Conservation (phyloP, 2,888 invertebrate genomes). For the Lithophane semibrunnea region DNA sequence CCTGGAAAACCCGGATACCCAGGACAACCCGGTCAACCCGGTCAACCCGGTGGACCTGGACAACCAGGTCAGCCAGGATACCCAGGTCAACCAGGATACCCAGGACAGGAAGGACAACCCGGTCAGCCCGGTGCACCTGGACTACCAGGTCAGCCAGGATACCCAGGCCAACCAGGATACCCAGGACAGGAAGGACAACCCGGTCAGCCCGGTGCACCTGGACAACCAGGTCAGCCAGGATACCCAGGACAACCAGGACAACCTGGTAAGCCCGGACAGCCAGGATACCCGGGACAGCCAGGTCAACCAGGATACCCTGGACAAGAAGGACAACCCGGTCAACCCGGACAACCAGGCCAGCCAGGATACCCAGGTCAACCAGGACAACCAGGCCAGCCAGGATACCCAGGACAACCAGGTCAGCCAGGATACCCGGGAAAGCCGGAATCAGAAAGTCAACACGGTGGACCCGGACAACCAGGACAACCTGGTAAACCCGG, state of each 20-base stretch:
- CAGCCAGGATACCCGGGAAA: slow-evolving; percentile 23
- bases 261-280: slow-evolving; percentile 81
- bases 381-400: slow-evolving; percentile 56
- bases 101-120: slow-evolving; percentile 16
- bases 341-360: slow-evolving; percentile 64
- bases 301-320: slow-evolving; percentile 68
- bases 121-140: too few relatives aligned
- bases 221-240: slow-evolving; percentile 10
- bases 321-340: slow-evolving; percentile 20
- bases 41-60: slow-evolving; percentile 30
- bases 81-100: slow-evolving; percentile 27
- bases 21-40: not conserved
- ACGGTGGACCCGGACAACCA: slow-evolving; percentile 12
- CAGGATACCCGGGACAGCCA: slow-evolving; percentile 72
- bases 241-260: slow-evolving; percentile 33
- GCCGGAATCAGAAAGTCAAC: slow-evolving; percentile 1
- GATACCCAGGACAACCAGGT: slow-evolving; percentile 23
- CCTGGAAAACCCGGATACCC: slow-evolving; percentile 23
- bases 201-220: too few relatives aligned
- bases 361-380: slow-evolving; percentile 59
- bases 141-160: slow-evolving; percentile 7
- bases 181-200: slow-evolving; percentile 37
- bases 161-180: slow-evolving; percentile 45
- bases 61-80: slow-evolving; percentile 24
- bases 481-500: slow-evolving; percentile 16